Percentiles rank a stretch among this genome's conserved stretches.
phyloP scores from a whole-genome alignment of 2,888 invertebrate genomes.

The Eilema sororculum region DNA sequence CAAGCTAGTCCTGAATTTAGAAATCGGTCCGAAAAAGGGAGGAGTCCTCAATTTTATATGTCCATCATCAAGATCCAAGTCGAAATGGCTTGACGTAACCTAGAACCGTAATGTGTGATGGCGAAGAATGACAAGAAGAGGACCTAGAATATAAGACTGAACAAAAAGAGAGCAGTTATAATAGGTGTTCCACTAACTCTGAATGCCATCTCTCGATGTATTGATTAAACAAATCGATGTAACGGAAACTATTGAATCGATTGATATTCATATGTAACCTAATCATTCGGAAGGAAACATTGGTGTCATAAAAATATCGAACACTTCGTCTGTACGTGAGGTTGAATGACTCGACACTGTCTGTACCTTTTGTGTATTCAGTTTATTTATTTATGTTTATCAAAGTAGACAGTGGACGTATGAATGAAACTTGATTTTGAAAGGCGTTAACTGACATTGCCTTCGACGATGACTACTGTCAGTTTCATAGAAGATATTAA shows the following conservation, averaged over 20 bases:
- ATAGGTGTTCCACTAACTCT: neutral
- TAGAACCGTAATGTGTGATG: neutral
- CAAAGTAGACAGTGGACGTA: slow-evolving; percentile 31
- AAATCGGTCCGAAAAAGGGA: neutral
- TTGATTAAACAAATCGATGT: neutral
- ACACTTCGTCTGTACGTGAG: slow-evolving; percentile 18
- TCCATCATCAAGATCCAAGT: neutral
- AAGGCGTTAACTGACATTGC: slow-evolving; percentile 63
- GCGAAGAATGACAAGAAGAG: neutral
- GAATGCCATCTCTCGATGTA: neutral
- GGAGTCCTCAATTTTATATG: neutral
- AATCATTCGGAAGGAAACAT: slow-evolving; percentile 1
- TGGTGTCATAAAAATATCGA: slow-evolving; percentile 5
- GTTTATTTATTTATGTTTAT: slow-evolving; percentile 23
- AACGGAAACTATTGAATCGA: neutral
- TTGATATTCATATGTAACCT: slow-evolving; percentile 1
- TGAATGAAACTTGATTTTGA: slow-evolving; percentile 60
- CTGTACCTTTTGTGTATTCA: slow-evolving; percentile 5
- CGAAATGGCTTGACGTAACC: neutral
- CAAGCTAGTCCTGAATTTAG: neutral
- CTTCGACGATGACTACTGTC: slow-evolving; percentile 58
- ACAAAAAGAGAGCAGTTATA: neutral
- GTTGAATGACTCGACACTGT: slow-evolving; percentile 37
- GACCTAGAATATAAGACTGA: neutral
- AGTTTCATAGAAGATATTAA: slow-evolving; percentile 66